Evolutionary conservation across 2,888 invertebrate species (phyloP).

Genomic region (Mesoligia furuncula): DNA sequence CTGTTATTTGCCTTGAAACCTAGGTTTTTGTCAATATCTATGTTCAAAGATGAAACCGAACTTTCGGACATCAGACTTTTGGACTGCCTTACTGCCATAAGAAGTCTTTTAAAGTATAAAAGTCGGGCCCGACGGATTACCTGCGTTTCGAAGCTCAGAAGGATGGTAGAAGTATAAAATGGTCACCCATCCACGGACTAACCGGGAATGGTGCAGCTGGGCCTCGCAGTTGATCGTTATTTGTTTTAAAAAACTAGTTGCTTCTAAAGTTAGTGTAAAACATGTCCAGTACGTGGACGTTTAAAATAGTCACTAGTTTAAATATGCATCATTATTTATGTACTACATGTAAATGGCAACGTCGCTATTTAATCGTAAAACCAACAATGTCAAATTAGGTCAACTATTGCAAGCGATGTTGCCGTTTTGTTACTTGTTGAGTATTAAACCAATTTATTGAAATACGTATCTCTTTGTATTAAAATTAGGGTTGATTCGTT

Average conservation of each 20-base stretch:
- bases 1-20: too few relatives aligned
- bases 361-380: slow-evolving; percentile 46
- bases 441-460: slow-evolving; percentile 29
- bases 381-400: slow-evolving; percentile 51
- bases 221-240: neutral
- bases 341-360: slow-evolving; percentile 25
- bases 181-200: too few relatives aligned
- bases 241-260: neutral
- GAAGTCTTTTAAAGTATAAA: too few relatives aligned
- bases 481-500: slow-evolving; percentile 13
- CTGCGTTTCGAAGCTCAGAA: too few relatives aligned
- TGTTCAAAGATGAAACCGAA: too few relatives aligned
- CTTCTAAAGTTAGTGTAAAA: neutral
- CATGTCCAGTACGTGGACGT: neutral
- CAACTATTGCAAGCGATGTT: slow-evolving; percentile 37
- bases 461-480: slow-evolving; percentile 3
- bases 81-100: too few relatives aligned
- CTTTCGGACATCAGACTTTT: too few relatives aligned
- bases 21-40: too few relatives aligned
- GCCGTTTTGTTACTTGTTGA: slow-evolving; percentile 41
- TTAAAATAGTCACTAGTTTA: slow-evolving; percentile 7
- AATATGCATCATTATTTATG: slow-evolving; percentile 26
- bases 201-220: too few relatives aligned
- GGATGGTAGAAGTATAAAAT: too few relatives aligned
- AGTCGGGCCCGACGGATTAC: too few relatives aligned